Evolutionary conservation across 2,888 invertebrate genomes (phyloP), one percentile per base, ranked within the genome.

Genomic region (Agrilus cyanescens): DNA sequence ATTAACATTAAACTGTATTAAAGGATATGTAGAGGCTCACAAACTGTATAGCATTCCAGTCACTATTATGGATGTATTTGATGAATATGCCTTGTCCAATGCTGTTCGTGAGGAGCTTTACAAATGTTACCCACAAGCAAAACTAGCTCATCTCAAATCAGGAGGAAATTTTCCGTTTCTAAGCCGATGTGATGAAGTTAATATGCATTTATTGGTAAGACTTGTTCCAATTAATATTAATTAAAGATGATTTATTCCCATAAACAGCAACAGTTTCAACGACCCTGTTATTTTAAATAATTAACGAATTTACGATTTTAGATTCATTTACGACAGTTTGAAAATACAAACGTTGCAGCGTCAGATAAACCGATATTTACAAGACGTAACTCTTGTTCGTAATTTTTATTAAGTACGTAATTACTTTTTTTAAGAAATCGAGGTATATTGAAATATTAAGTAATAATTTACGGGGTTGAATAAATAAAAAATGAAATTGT

Each of bases 161-260:
- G 91, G 91, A 1, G 90, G 91, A 4, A 90, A 90, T 68, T 91
- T 91, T 65, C 91, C 91, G 0, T 91, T 89, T 60, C 70, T 93
- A 46, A 89, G 90, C 62, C 74, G 88, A 57, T 79, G 84, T 62
- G 84, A 84, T 56, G 91, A 93, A 73, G 88, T 90, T 40, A 90
- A 90, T 68, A 71, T 91, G 51, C 86, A 90, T 72, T 74, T 91
- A 60, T 75, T 87, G 75, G 90, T 89, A 61, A 66, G 63, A 25
- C 20, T 40, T 34, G 48, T 45, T 44, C 33, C 38, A 33, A n/a
- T 25, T 12, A 35, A 12, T 44, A 37, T 15, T 31, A 34, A 18
- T 37, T 12, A n/a, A n/a, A n/a, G n/a, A n/a, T n/a, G n/a, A n/a
- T n/a, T n/a, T n/a, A n/a, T n/a, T n/a, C n/a, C n/a, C n/a, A n/a